Evolutionary conservation across 2,797 vertebrate species (phyloP), one percentile per base, ranked within the genome.

Genomic region (Pygocentrus nattereri): DNA sequence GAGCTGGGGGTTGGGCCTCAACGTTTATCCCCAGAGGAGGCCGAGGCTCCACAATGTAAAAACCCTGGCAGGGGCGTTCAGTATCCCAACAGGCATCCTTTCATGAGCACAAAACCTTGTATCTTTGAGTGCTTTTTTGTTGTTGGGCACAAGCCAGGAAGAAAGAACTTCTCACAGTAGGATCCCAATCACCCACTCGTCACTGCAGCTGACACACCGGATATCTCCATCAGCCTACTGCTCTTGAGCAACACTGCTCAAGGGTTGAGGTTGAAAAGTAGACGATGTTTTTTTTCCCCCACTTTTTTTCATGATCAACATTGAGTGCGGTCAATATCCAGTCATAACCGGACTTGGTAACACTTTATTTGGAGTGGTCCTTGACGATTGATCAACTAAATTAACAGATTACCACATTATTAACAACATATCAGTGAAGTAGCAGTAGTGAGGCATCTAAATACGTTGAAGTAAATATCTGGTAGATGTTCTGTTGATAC

Each of bases 21-120:
- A 74, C 80, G 81, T 90, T 76, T 81, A 81, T 92, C 90, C 83
- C 89, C 41, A 19, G 88, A 83, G 90, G 67, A 79, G 78, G 79
- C 78, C 27, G 16, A 31, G 74, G 61, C 82, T 87, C 82, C 10
- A 65, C 71, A 88, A 82, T 82, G 82, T 61, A 62, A 82, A 82
- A 84, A 80, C 80, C 80, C 76, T 0, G 15, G 56, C 64, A 49
- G 15, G 84, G 81, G 82, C 74, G 73, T 70, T 80, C 49, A 73
- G 47, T 23, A 64, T 78, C 8, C 72, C 56, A 30, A 27, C 16
- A 70, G 30, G 50, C 27, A 23, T 50, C 54, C 52, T 65, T 79
- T 81, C n/a, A 52, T 50, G 16, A 54, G 12, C 25, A 78, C 69
- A 82, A 62, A 71, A 27, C 25, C 34, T 52, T 12, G 52, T 74